phyloP scores from a whole-genome alignment of 2,113 vertebrate species.

The Dromaius novaehollandiae region DNA sequence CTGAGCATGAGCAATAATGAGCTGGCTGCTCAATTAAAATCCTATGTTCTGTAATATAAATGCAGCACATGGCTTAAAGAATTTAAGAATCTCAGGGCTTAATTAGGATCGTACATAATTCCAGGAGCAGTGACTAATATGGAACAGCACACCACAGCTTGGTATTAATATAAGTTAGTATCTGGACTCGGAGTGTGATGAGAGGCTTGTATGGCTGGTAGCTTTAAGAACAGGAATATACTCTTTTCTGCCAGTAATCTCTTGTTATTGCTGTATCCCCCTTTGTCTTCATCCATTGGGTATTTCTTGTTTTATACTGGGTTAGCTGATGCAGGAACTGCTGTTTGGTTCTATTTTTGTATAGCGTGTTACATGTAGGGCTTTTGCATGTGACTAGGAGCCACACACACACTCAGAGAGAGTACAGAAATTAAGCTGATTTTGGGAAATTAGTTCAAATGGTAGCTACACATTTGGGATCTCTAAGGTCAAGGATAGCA shows the following conservation, averaged over 20 bases:
- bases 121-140: neutral
- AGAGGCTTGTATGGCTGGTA: neutral
- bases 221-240: neutral
- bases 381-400: neutral
- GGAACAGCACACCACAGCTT: neutral
- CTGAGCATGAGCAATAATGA: conserved; percentile 21
- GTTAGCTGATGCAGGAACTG: neutral
- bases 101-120: conserved; percentile 22
- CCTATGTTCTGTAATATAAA: neutral
- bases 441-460: neutral
- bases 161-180: neutral
- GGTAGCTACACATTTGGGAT: neutral
- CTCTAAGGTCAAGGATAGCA: neutral
- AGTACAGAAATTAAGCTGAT: neutral
- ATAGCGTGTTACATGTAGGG: neutral
- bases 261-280: neutral
- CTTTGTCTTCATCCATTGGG: neutral
- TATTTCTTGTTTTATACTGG: neutral
- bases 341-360: neutral
- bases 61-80: neutral
- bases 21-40: conserved; percentile 18
- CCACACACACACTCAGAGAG: neutral
- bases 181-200: neutral
- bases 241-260: neutral
- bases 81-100: neutral